Evolutionary conservation across 2,113 vertebrate genomes (phyloP), one percentile per base, ranked within the genome.

Genomic region (Meriones unguiculatus): DNA sequence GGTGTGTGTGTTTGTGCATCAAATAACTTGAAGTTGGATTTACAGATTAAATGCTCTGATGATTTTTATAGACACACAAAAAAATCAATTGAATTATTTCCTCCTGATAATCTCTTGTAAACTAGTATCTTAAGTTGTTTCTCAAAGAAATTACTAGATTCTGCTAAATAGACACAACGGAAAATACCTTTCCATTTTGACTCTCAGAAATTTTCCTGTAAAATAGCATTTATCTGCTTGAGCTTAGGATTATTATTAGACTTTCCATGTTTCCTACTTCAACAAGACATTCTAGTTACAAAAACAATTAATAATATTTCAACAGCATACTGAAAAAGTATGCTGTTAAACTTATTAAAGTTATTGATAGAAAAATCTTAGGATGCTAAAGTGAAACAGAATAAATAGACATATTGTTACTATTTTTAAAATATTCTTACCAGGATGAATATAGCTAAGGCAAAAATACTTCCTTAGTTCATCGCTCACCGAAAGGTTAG

Each of bases 291-390:
- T 95, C 78, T 97, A 98, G 97, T 97, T 86, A 97, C 90, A 97
- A 96, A 97, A 85, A 52, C 59, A 59, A 9, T 15, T 41, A 59
- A 81, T 92, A 97, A 65, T 85, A 97, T 97, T 95, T 95, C 62
- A 98, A 96, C 82, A n/a, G n/a, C n/a, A n/a, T n/a, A 97, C 87
- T 94, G 35, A 32, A 96, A 97, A 78, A 88, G 84, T 95, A 98
- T 98, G 97, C 92, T 98, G 96, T 35, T 98, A 98, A 99, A 98
- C 98, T 98, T 97, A 99, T 99, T 99, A 98, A 98, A 98, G 97
- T 98, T 91, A 97, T 98, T 98, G 98, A 98, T 98, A 98, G 98
- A 98, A 98, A 98, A 98, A 98, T 98, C 98, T 96, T 98, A 98
- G 97, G 95, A 98, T 98, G 98, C 98, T 95, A 96, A 95, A 89